Percentiles rank a stretch among this genome's conserved stretches.
Evolutionary conservation across 2,113 vertebrate species (phyloP).

Genomic region (Microcebus tavaratra): DNA sequence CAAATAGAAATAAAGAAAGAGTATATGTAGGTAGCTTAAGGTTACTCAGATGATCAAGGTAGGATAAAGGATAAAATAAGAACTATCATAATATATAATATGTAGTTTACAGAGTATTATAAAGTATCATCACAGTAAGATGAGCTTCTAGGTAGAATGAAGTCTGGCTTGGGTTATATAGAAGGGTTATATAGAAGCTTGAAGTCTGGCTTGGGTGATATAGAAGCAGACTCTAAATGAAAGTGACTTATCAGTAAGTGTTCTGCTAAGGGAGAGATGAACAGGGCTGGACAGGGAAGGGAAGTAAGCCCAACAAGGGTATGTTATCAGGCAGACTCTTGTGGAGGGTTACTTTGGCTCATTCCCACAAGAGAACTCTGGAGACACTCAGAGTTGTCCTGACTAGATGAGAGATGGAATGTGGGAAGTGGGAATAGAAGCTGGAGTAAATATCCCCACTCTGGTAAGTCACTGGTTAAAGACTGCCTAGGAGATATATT

Average conservation of each 20-base stretch:
- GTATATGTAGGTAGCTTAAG: neutral
- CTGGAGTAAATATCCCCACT: fast-evolving
- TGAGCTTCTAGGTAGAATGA: neutral
- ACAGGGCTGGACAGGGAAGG: neutral
- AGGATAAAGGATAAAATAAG: neutral
- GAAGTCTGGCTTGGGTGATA: neutral
- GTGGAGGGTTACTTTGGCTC: neutral
- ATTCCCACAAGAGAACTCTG: neutral
- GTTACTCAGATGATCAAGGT: neutral
- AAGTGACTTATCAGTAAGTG: neutral
- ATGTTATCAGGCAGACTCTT: neutral
- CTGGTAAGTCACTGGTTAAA: neutral
- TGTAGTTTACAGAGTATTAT: neutral
- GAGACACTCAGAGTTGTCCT: neutral
- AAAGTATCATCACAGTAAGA: neutral
- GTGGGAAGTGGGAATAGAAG: fast-evolving
- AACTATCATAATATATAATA: neutral
- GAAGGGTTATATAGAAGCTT: too few species aligned
- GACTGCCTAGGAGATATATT: neutral
- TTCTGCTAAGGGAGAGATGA: neutral
- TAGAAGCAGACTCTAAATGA: neutral
- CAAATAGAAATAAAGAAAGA: neutral
- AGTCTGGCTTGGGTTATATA: neutral
- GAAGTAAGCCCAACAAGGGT: neutral
- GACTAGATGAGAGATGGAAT: fast-evolving